Base-by-base conservation (phyloP, 2,888 invertebrate species). In the Nyleta sp. region DNA sequence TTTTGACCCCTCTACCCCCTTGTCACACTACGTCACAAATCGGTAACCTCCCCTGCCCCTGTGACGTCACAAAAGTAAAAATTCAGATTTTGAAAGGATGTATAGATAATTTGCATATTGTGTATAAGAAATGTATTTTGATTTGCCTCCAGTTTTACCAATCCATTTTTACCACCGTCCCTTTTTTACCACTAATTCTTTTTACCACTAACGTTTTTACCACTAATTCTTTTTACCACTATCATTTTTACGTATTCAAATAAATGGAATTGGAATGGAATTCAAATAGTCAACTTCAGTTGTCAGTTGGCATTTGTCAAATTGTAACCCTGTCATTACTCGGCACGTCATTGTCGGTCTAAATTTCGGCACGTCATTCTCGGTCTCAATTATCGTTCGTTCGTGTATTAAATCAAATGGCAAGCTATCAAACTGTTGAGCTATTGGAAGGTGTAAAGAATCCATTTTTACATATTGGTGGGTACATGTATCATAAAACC, bases 361-460 rank as follows among this genome's bases (percentile, higher is more conserved):
- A 24, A 24, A 24, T 24, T 24, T 24, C 33, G 33, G 28, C 7
- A 28, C 7, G 7, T 33, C 33, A 11, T 33, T 6, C 11, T 33
- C 10, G 7, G 33, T 33, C 7, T 33, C 24, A 33, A 33, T 6
- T 33, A 6, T 33, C 33, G 33, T 11, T 33, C 33, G 33, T 33
- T 33, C 33, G 33, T 33, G n/a, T 33, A 33, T 33, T 33, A 33
- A 55, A 67, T 46, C 20, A 46, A 46, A 46, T 46, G 46, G 22
- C 22, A 46, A 46, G 22, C 22, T 46, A 46, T 20, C 20, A 46
- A 46, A 46, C 46, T 1, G 46, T 46, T 20, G 46, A 46, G 11
- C 22, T 42, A 6, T 17, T 42, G 5, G 17, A 1, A 22, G 50
- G 50, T 46, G 46, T 46, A n/a, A 50, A 50, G 13, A 50, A 50